Evolutionary conservation across 2,113 vertebrate species (phyloP).

Genomic region (Lethenteron camtschaticum): DNA sequence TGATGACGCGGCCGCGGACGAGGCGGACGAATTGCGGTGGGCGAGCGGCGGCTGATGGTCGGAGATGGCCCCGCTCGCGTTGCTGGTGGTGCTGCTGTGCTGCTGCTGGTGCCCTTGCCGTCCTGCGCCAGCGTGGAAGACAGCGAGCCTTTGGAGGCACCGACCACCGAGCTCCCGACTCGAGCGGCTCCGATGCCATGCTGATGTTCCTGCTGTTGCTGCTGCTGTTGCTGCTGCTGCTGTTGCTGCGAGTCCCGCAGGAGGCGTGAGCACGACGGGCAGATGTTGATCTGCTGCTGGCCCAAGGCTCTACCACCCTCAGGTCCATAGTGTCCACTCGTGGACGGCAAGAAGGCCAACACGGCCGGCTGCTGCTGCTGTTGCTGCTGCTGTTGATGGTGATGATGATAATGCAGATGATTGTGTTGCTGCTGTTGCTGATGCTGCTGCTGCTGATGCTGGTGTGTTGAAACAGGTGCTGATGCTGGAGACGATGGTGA

Average conservation of each 20-base stretch:
- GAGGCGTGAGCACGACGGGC: no score
- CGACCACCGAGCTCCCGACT: background rate
- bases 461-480: no score
- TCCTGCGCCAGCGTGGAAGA: conserved; percentile 34
- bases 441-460: no score
- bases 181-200: background rate
- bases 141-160: conserved; percentile 24
- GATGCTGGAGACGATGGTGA: no score
- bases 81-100: background rate
- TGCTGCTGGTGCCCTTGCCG: conserved; percentile 34
- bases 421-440: no score
- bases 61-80: conserved; percentile 20
- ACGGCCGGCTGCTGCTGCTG: no score
- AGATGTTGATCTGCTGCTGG: no score
- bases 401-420: no score
- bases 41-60: conserved; percentile 19
- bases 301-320: no score
- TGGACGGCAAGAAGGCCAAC: no score
- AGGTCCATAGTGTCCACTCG: no score
- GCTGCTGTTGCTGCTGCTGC: conserved; percentile 19
- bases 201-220: conserved; percentile 14
- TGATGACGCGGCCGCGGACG: conserved; percentile 23
- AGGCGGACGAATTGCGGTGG: conserved; percentile 10
- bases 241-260: conserved; percentile 20
- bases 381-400: no score